Base-by-base conservation (phyloP, 2,113 vertebrate genomes). In the Rhinopithecus roxellana region DNA sequence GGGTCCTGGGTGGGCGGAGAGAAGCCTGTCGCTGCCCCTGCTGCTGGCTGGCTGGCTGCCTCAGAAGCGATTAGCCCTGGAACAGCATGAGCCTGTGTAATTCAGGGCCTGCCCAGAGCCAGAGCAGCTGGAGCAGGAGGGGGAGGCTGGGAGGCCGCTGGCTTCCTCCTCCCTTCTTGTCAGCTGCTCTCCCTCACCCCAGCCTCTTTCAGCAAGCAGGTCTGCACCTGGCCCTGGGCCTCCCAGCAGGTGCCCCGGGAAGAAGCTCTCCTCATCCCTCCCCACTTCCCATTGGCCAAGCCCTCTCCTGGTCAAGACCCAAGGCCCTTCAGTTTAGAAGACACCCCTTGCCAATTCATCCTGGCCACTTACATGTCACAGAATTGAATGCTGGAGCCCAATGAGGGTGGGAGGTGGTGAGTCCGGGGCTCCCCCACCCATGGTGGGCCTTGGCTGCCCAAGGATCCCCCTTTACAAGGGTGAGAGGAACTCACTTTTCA, bases 301-400 rank as follows among this genome's bases (percentile, higher is more conserved):
- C 30, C 45, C 0, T 0, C 11, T 38, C 61, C 30, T 40, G 38
- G 30, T n/a, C 8, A 8, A 59, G 40, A 85, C 57, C 70, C 4
- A 23, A 45, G 38, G 40, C 52, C 48, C 30, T 40, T 93, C 14
- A 6, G 32, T 86, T 84, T 45, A 70, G 90, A 88, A 80, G 45
- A 13, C 9, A 0, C 81, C 70, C 43, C 9, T 64, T 23, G 48
- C 45, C 11, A 18, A 3, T 50, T 83, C 3, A 2, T 88, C 59
- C 12, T 23, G 75, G 35, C 16, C 11, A 17, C 25, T 92, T 16
- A 8, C 13, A 10, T 32, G 8, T 8, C 32, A 2, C 17, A 52
- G 57, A 80, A 18, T 61, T 35, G 5, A 70, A 43, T 1, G 1
- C 32, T 14, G 45, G 57, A 45, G 43, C 72, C 59, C 40, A 38